Evolutionary conservation across 2,888 invertebrate genomes (phyloP).

Genomic region (Rugalucina vietnamica): DNA sequence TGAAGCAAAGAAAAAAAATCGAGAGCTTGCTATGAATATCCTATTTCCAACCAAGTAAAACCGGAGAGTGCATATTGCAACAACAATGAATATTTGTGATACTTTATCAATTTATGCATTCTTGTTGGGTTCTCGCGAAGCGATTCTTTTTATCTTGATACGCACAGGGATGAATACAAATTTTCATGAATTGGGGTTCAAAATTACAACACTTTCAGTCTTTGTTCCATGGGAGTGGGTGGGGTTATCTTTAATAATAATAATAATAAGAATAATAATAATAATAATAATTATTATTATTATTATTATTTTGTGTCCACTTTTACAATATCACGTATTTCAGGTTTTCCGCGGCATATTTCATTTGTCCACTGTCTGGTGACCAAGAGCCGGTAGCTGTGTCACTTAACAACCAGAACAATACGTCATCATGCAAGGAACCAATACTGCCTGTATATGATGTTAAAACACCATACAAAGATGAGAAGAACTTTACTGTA

Average conservation of each 20-base stretch:
- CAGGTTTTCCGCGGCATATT: constrained; percentile 2
- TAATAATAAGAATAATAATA: too few relatives aligned
- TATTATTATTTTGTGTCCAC: too few relatives aligned
- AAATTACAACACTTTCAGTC: background rate
- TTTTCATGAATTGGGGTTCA: background rate
- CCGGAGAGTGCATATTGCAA: too few relatives aligned
- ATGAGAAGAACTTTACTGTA: constrained; percentile 66
- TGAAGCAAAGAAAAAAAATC: too few relatives aligned
- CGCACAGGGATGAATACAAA: background rate
- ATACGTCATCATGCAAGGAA: background rate
- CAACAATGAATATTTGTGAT: too few relatives aligned
- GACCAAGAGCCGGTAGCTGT: background rate
- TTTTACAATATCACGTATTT: background rate
- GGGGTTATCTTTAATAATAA: background rate
- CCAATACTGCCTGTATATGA: background rate
- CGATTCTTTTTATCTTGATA: too few relatives aligned
- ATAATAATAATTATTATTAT: too few relatives aligned
- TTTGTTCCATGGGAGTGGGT: background rate
- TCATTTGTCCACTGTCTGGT: background rate
- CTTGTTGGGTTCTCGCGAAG: too few relatives aligned
- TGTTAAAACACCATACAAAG: background rate
- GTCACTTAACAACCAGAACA: background rate
- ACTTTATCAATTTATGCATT: too few relatives aligned
- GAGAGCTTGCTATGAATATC: too few relatives aligned
- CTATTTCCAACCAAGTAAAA: too few relatives aligned